Percentiles rank a stretch among this genome's conserved stretches.
These are phyloP conservation scores for Invenusta paracnida DNA, from an alignment of 2,888 invertebrate genomes.

Conservation along the genomic window DNA sequence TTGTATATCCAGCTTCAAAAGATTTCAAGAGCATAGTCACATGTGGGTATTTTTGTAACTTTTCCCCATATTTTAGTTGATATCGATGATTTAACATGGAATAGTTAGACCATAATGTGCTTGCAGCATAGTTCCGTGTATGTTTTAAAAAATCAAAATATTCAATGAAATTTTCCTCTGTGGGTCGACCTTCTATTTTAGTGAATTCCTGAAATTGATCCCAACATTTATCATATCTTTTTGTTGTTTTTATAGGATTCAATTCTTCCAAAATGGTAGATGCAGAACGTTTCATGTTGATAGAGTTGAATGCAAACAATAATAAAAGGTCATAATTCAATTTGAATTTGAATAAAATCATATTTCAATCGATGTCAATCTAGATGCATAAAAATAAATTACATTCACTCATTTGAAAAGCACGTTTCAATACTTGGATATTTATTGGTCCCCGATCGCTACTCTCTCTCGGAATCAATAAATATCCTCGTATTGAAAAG, in stretches of 20 bases:
- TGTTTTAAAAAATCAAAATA: neutral
- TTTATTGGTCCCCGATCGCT: neutral
- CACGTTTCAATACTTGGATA: constrained; percentile 17
- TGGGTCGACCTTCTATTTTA: neutral
- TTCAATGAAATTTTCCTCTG: neutral
- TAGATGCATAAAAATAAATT: constrained; percentile 2
- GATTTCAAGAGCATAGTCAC: neutral
- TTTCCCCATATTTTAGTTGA: neutral
- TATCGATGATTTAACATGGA: neutral
- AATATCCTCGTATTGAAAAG: constrained; percentile 22
- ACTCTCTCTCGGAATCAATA: constrained; percentile 20
- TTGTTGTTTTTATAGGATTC: neutral
- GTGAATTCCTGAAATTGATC: neutral
- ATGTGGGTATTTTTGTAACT: neutral
- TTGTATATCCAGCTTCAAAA: neutral
- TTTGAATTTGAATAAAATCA: neutral
- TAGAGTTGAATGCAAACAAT: neutral
- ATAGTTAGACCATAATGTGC: neutral
- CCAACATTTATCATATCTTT: neutral
- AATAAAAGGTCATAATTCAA: neutral
- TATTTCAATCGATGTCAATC: neutral
- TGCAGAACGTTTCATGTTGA: neutral
- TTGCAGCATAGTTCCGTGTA: neutral
- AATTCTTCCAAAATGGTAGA: neutral
- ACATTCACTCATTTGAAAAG: constrained; percentile 6